Percentiles rank a stretch among this genome's conserved stretches.
Conservation (phyloP, 2,888 invertebrate species). For the Torymus texanus region DNA sequence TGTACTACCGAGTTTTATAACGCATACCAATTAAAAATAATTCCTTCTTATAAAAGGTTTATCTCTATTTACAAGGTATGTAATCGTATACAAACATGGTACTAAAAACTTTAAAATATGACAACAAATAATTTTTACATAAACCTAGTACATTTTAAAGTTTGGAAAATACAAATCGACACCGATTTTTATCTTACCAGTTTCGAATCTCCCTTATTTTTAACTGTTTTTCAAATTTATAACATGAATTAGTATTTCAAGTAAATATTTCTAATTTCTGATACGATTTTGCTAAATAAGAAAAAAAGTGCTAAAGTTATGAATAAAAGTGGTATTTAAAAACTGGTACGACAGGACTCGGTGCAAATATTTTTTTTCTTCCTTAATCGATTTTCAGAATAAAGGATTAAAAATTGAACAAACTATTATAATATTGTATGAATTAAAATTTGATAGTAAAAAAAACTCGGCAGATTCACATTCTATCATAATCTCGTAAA, state of each 20-base stretch:
- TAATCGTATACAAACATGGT: slow-evolving; percentile 1
- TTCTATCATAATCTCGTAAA: slow-evolving; percentile 9
- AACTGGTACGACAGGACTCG: too few relatives aligned
- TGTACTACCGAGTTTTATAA: slow-evolving; percentile 26
- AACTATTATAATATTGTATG: slow-evolving; percentile 10
- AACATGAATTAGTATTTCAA: too few relatives aligned
- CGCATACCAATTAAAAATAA: background rate
- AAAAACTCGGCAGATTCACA: slow-evolving; percentile 30
- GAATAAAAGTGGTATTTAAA: background rate
- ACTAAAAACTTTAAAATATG: slow-evolving; percentile 5
- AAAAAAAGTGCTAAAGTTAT: background rate
- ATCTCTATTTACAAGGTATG: too few relatives aligned
- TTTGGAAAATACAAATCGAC: too few relatives aligned
- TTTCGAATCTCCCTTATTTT: too few relatives aligned
- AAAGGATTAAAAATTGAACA: slow-evolving; percentile 2
- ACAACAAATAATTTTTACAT: background rate
- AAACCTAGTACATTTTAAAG: slow-evolving; percentile 1
- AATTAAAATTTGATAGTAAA: slow-evolving; percentile 14
- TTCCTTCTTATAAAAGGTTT: too few relatives aligned
- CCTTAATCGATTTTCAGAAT: too few relatives aligned
- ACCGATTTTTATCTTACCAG: too few relatives aligned
- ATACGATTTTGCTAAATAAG: too few relatives aligned
- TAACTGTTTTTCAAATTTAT: too few relatives aligned
- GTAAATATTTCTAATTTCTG: too few relatives aligned
- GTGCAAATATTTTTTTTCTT: too few relatives aligned